phyloP scores from a whole-genome alignment of 2,888 invertebrate species.

The Archips crataeganus region DNA sequence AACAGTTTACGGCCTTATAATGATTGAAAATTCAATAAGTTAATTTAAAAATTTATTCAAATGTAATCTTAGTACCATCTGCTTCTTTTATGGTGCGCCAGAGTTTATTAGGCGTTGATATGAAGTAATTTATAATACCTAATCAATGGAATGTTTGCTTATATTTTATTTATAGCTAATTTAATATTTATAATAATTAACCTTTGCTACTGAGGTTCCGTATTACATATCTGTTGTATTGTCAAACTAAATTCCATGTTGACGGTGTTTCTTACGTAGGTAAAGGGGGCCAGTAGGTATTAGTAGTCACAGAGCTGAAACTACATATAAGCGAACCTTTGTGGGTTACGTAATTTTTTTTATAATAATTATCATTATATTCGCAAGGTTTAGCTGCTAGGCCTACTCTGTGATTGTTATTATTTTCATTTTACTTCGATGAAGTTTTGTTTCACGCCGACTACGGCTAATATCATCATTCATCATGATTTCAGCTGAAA shows the following conservation, averaged over 20 bases:
- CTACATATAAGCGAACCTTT: too few relatives aligned
- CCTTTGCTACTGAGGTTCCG: constrained; percentile 21
- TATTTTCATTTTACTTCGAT: too few relatives aligned
- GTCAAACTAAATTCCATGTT: not conserved
- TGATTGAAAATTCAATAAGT: constrained; percentile 47
- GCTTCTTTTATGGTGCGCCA: constrained; percentile 22
- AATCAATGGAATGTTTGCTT: constrained; percentile 25
- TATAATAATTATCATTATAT: too few relatives aligned
- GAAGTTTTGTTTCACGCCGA: too few relatives aligned
- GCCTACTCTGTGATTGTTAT: too few relatives aligned
- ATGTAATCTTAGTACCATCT: constrained; percentile 41
- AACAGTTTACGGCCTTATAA: constrained; percentile 41
- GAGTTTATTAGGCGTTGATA: constrained; percentile 31
- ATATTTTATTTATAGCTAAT: constrained; percentile 22
- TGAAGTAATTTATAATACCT: constrained; percentile 38
- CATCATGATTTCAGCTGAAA: too few relatives aligned
- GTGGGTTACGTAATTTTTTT: too few relatives aligned
- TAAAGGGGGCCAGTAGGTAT: not conserved
- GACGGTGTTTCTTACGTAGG: not conserved
- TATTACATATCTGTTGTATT: constrained; percentile 12
- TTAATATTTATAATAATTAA: constrained; percentile 18
- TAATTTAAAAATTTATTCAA: constrained; percentile 48
- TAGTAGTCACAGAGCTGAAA: not conserved
- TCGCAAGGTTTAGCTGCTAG: too few relatives aligned
- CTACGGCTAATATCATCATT: too few relatives aligned